These are phyloP conservation scores for Ctenopoma multispine DNA, from an alignment of 2,797 vertebrate genomes.

Conservation along the genomic window DNA sequence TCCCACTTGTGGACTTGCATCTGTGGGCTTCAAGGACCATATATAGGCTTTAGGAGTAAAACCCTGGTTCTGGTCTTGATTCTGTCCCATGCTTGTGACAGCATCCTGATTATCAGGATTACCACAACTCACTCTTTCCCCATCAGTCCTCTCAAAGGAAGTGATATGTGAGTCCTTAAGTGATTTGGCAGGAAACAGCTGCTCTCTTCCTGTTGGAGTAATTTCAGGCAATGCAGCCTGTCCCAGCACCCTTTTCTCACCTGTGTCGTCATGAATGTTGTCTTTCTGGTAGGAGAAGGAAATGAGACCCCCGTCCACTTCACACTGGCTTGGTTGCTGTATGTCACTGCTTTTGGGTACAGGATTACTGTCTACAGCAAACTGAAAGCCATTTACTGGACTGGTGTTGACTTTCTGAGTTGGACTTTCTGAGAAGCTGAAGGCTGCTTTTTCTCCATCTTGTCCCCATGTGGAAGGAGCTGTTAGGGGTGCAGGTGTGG, in stretches of 20 bases:
- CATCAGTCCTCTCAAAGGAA: conserved; percentile 45
- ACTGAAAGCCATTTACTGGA: conserved; percentile 44
- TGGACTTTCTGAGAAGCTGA: neutral
- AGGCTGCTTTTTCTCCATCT: conserved; percentile 12
- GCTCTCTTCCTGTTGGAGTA: conserved; percentile 29
- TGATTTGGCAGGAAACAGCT: conserved; percentile 50
- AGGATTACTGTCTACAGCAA: conserved; percentile 3
- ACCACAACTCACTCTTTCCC: conserved; percentile 11
- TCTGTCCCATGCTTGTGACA: conserved; percentile 29
- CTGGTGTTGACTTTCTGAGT: conserved; percentile 38
- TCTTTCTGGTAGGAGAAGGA: conserved; percentile 52
- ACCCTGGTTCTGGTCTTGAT: conserved; percentile 23
- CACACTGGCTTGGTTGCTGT: conserved; percentile 11
- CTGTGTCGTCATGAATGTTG: conserved; percentile 27
- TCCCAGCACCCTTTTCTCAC: conserved; percentile 33
- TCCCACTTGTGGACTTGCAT: conserved; percentile 15
- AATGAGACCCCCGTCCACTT: conserved; percentile 22
- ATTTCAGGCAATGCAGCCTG: conserved; percentile 21
- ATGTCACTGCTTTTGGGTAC: conserved; percentile 20
- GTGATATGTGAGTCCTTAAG: conserved; percentile 47
- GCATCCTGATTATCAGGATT: conserved; percentile 23
- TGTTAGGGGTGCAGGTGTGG: conserved; percentile 8
- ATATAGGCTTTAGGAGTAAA: conserved; percentile 38
- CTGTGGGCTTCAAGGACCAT: conserved; percentile 54
- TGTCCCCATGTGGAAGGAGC: conserved; percentile 11